A percentile compares a stretch with the other conserved stretches of the same genome.
Evolutionary conservation across 1,140 invertebrate species (phyloP).

Genomic region (Centruroides sculpturatus): DNA sequence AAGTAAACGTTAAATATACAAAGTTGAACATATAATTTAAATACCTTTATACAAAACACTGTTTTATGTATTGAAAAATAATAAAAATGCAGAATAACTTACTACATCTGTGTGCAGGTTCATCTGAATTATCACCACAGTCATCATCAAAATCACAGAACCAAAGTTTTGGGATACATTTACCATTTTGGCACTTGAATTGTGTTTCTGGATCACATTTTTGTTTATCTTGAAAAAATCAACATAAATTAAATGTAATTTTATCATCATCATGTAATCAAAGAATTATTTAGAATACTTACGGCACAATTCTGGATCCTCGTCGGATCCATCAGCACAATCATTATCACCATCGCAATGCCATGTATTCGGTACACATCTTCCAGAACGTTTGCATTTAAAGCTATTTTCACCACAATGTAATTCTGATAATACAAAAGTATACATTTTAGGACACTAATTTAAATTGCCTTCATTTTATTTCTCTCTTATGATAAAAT

Average conservation of each 20-base stretch:
- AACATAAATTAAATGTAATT: background rate
- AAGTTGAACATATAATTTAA: background rate
- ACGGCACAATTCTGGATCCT: slow-evolving; percentile 74
- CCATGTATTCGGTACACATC: slow-evolving; percentile 89
- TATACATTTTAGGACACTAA: too few relatives aligned
- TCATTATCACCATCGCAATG: slow-evolving; percentile 66
- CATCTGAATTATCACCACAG: slow-evolving; percentile 77
- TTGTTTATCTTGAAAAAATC: slow-evolving; percentile 46
- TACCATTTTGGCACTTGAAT: slow-evolving; percentile 53
- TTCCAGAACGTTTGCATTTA: slow-evolving; percentile 75
- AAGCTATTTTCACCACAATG: slow-evolving; percentile 75
- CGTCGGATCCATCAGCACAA: slow-evolving; percentile 86
- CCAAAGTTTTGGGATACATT: slow-evolving; percentile 91
- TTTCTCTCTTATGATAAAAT: too few relatives aligned
- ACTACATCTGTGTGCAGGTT: slow-evolving; percentile 79
- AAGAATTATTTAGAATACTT: slow-evolving; percentile 26
- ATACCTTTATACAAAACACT: background rate
- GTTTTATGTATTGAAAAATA: too few relatives aligned
- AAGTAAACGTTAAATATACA: background rate
- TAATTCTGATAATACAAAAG: background rate
- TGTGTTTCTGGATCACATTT: slow-evolving; percentile 58
- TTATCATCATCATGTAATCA: background rate
- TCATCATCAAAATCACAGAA: slow-evolving; percentile 90
- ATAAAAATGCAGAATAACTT: slow-evolving; percentile 1
- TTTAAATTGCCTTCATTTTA: too few relatives aligned